Conservation (phyloP, 2,797 vertebrate genomes). For the Setipinna tenuifilis region DNA sequence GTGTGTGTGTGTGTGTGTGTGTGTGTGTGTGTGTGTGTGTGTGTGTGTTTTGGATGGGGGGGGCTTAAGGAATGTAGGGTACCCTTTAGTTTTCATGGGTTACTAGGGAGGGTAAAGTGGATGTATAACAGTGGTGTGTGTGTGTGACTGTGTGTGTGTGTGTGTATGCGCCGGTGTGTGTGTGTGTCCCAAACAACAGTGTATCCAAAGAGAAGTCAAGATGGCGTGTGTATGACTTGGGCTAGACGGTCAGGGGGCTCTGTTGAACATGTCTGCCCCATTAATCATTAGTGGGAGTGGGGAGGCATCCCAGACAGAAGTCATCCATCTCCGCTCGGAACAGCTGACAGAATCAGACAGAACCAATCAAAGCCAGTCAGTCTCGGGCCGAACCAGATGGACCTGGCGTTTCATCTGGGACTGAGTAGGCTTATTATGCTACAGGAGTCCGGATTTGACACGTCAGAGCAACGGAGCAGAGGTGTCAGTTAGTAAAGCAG, state of each 20-base stretch:
- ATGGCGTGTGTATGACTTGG: background rate
- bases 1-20: background rate
- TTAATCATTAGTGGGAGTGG: constrained; percentile 48
- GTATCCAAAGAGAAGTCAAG: background rate
- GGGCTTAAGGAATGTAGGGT: background rate
- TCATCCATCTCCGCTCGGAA: constrained; percentile 48
- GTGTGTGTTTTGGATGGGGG: background rate
- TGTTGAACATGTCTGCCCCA: constrained; percentile 38
- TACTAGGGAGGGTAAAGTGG: constrained; percentile 13
- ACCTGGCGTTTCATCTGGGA: background rate
- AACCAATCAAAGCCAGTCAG: constrained; percentile 40
- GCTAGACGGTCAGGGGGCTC: constrained; percentile 24
- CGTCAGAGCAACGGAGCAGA: background rate
- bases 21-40: background rate
- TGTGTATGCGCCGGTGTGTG: background rate
- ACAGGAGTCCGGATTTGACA: constrained; percentile 4
- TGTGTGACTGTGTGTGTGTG: background rate
- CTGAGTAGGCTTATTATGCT: background rate
- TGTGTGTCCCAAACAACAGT: constrained; percentile 2
- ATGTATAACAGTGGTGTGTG: background rate
- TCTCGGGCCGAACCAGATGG: constrained; percentile 12
- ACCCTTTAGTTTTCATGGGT: constrained; percentile 5
- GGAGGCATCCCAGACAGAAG: constrained; percentile 42
- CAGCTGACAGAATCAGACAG: constrained; percentile 33
- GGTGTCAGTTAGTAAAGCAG: background rate